A percentile compares a stretch with the other conserved stretches of the same genome.
These are phyloP conservation scores for Python bivittatus DNA, from an alignment of 2,113 vertebrate genomes.

Conservation along the genomic window DNA sequence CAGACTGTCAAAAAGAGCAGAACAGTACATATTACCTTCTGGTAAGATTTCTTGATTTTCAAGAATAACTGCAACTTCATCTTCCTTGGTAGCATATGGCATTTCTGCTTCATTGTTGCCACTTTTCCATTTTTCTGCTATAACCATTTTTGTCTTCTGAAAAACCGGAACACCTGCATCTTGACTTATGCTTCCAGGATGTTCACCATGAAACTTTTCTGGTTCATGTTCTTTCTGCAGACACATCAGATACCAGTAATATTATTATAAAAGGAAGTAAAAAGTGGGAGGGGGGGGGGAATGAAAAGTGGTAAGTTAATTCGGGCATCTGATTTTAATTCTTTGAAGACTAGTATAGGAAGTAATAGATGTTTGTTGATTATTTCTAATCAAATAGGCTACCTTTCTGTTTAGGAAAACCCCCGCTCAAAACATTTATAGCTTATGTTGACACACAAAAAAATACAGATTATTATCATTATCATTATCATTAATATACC, in stretches of 20 bases:
- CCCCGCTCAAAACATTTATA: background rate
- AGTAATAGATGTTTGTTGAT: background rate
- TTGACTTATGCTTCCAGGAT: conserved; percentile 52
- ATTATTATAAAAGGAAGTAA: background rate
- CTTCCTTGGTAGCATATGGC: conserved; percentile 63
- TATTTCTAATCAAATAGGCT: background rate
- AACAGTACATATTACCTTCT: conserved; percentile 70
- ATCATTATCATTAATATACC: too few relatives aligned
- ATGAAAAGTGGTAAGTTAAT: background rate
- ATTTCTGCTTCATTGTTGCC: conserved; percentile 48
- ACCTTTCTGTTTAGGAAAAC: background rate
- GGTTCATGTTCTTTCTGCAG: conserved; percentile 65
- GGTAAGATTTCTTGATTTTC: conserved; percentile 74
- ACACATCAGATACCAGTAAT: conserved; percentile 1
- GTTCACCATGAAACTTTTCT: conserved; percentile 58
- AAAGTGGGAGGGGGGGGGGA: background rate
- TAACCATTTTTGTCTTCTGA: conserved; percentile 54
- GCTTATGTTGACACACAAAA: background rate
- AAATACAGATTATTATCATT: too few relatives aligned
- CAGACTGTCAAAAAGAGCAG: background rate
- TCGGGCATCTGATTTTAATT: background rate
- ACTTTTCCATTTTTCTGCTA: conserved; percentile 58
- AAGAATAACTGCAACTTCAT: conserved; percentile 70
- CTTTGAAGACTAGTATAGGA: background rate
- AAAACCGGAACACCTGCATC: conserved; percentile 56